phyloP scores from a whole-genome alignment of 2,888 invertebrate genomes.

The Ectemnius continuus region DNA sequence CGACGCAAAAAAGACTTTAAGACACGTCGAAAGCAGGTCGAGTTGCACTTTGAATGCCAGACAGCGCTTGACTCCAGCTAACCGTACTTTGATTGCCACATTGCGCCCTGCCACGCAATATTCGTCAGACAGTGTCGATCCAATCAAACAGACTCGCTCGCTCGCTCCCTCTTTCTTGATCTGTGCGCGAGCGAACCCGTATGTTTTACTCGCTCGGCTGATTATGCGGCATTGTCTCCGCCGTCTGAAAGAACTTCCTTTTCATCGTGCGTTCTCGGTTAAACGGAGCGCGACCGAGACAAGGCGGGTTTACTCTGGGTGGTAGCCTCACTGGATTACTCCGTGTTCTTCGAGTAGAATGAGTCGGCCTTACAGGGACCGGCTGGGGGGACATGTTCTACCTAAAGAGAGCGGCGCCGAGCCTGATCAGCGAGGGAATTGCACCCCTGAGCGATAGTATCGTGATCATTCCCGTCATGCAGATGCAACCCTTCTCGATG shows the following conservation, averaged over 20 bases:
- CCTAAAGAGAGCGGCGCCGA: conserved; percentile 14
- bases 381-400: background rate
- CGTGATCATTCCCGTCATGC: conserved; percentile 49
- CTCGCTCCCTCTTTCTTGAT: too few relatives aligned
- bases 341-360: background rate
- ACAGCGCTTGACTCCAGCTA: background rate
- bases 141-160: too few relatives aligned
- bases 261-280: background rate
- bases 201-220: background rate
- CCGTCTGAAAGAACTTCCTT: background rate
- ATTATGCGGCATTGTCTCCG: conserved; percentile 3
- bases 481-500: conserved; percentile 40
- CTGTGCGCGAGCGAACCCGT: background rate
- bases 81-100: conserved; percentile 1
- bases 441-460: conserved; percentile 63
- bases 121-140: background rate
- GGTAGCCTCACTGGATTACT: conserved; percentile 19
- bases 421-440: conserved; percentile 52
- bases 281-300: background rate
- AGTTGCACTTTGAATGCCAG: background rate
- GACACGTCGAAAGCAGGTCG: too few relatives aligned
- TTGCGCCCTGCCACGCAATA: background rate
- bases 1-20: too few relatives aligned
- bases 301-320: conserved; percentile 8
- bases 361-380: background rate